A percentile compares a stretch with the other conserved stretches of the same genome.
phyloP scores from a whole-genome alignment of 2,113 vertebrate genomes.

The Microcebus griseorufus region DNA sequence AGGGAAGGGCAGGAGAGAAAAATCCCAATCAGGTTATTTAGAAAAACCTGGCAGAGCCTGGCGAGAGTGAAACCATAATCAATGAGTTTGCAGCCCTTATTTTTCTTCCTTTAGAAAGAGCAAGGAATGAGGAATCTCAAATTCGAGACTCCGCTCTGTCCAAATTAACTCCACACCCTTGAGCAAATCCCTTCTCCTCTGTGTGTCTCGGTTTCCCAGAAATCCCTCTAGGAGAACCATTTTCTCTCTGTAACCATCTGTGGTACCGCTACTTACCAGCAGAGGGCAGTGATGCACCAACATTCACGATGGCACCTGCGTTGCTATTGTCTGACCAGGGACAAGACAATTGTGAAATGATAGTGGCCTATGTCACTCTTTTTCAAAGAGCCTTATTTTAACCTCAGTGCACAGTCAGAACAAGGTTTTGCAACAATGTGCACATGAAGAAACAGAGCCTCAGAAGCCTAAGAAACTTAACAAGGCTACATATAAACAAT shows the following conservation, averaged over 20 bases:
- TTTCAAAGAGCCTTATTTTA: neutral
- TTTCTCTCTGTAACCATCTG: neutral
- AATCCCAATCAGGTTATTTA: neutral
- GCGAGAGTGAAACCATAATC: neutral
- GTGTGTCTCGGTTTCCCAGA: neutral
- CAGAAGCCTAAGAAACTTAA: neutral
- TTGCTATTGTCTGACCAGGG: neutral
- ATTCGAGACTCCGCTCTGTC: neutral
- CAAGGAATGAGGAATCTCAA: neutral
- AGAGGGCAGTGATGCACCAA: constrained; percentile 59
- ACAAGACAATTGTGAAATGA: neutral
- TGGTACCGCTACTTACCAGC: neutral
- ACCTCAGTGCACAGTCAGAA: neutral
- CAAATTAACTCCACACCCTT: neutral
- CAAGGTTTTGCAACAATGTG: neutral
- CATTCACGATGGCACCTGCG: neutral
- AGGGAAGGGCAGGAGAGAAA: neutral
- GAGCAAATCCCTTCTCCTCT: neutral
- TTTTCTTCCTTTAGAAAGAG: neutral
- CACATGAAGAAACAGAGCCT: neutral
- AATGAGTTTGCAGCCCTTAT: neutral
- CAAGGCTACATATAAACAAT: neutral
- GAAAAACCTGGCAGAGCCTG: neutral
- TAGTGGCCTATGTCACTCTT: neutral
- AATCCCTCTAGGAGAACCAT: neutral